These are phyloP conservation scores for Mellivora capensis DNA, from an alignment of 2,113 vertebrate genomes.

Conservation along the genomic window DNA sequence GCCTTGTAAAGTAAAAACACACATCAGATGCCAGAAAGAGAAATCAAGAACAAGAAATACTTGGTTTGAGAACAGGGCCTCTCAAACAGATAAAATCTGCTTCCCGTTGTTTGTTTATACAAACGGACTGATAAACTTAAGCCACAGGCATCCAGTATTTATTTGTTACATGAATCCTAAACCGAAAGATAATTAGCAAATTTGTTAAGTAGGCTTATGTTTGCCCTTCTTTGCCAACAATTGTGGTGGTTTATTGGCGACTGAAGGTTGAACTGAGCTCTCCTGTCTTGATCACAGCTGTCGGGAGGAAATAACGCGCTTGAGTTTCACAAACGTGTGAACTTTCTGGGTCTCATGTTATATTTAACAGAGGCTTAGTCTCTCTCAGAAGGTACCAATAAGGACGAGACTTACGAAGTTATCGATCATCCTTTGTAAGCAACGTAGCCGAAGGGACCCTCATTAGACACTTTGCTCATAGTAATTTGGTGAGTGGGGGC, in stretches of 20 bases:
- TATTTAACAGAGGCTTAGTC: background rate
- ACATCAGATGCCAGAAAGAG: background rate
- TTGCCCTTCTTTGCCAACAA: background rate
- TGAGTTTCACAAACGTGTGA: background rate
- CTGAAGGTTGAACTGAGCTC: background rate
- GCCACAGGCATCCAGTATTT: background rate
- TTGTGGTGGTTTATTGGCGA: background rate
- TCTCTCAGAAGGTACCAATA: background rate
- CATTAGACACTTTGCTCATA: background rate
- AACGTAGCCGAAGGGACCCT: background rate
- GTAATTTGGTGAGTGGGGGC: background rate
- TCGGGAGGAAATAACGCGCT: background rate
- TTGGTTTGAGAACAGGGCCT: background rate
- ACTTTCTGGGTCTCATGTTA: background rate
- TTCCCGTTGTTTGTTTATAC: background rate
- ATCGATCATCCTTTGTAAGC: background rate
- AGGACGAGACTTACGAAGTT: background rate
- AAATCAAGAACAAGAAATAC: background rate
- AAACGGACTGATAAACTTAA: background rate
- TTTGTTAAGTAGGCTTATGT: background rate
- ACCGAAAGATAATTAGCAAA: background rate
- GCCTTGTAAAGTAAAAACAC: background rate
- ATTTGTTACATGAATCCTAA: background rate
- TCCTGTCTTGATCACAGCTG: background rate
- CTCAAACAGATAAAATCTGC: background rate